Conservation (phyloP, 2,888 invertebrate species). For the Cantharis rufa region DNA sequence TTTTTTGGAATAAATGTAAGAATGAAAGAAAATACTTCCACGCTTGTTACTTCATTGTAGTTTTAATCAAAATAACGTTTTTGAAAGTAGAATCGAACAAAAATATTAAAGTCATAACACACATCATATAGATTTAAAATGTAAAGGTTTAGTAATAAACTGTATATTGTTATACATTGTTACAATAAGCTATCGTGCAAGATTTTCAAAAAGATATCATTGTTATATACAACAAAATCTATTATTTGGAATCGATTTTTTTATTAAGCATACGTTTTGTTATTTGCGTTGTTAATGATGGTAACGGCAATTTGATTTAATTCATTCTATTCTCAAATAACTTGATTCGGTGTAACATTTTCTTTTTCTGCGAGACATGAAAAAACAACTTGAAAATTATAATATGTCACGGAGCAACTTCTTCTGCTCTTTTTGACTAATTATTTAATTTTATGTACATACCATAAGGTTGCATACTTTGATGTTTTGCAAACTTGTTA, state of each 20-base stretch:
- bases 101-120: not conserved
- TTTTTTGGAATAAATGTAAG: not conserved
- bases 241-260: slow-evolving; percentile 16
- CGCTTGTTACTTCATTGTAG: not conserved
- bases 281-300: not conserved
- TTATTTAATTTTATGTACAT: not conserved
- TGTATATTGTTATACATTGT: not conserved
- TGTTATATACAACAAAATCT: slow-evolving; percentile 14
- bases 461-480: not conserved
- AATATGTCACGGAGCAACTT: not conserved
- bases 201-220: slow-evolving; percentile 15
- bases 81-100: not conserved
- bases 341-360: not conserved
- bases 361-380: not conserved
- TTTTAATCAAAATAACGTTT: not conserved
- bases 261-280: not conserved
- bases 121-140: not conserved
- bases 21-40: not conserved
- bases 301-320: not conserved
- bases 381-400: not conserved
- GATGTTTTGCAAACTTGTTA: not conserved
- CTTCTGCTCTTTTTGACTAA: not conserved
- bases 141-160: not conserved
- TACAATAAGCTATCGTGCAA: slow-evolving; percentile 10
- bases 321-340: not conserved